Conservation (phyloP, 30 jellyfish, hydroid and myxozoan species). For the Aurelia sp. region DNA sequence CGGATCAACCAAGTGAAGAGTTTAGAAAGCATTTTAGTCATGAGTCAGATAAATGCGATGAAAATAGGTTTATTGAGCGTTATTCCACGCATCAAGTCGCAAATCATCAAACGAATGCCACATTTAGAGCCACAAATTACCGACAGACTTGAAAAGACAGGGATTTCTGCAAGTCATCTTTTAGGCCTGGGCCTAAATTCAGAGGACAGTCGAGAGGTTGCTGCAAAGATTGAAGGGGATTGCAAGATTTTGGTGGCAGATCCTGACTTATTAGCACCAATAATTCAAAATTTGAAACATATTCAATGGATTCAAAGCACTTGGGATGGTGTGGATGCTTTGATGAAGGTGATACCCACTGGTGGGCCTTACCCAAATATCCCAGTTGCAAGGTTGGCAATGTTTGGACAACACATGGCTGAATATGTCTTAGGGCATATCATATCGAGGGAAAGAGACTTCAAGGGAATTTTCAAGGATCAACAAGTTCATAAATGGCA, state of each 20-base stretch:
- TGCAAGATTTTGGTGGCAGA: constrained; percentile 65
- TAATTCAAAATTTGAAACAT: constrained; percentile 15
- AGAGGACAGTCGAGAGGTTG: constrained; percentile 1
- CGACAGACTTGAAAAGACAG: constrained; percentile 30
- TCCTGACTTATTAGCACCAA: constrained; percentile 42
- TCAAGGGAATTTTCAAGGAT: constrained; percentile 17
- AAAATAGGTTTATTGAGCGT: constrained; percentile 42
- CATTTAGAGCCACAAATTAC: constrained; percentile 6
- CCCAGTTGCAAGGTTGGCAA: constrained; percentile 17
- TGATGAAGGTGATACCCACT: constrained; percentile 10
- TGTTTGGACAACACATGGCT: constrained; percentile 75
- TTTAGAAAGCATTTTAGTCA: too few relatives aligned
- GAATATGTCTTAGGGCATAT: constrained; percentile 94
- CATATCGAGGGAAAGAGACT: constrained; percentile 75
- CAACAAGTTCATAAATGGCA: constrained; percentile 68
- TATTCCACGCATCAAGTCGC: constrained; percentile 11
- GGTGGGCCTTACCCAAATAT: constrained; percentile 57
- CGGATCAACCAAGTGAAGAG: too few relatives aligned
- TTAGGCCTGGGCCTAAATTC: neutral
- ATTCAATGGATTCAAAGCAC: constrained; percentile 72
- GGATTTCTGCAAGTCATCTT: constrained; percentile 15
- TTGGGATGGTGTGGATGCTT: constrained; percentile 85
- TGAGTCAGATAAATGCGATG: constrained; percentile 6
- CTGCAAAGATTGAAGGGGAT: constrained; percentile 34
- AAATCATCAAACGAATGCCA: constrained; percentile 24